These are phyloP conservation scores for Acanthaster planci DNA, from an alignment of 35 echinoderm and acorn worm genomes.

Conservation along the genomic window DNA sequence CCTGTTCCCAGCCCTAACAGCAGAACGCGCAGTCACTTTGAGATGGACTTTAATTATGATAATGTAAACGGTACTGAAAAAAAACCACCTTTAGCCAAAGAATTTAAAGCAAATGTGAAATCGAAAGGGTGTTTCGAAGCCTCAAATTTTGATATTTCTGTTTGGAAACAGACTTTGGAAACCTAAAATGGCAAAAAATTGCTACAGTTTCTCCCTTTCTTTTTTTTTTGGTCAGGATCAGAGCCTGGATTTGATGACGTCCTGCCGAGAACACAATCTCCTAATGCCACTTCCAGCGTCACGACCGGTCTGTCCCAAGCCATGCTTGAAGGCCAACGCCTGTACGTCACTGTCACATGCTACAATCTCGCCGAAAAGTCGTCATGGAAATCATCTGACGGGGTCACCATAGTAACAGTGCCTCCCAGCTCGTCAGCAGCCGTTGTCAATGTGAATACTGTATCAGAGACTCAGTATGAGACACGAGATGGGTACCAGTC, in stretches of 20 bases:
- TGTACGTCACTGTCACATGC: slow-evolving; percentile 34
- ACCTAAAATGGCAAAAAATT: background rate
- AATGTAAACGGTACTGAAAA: too few relatives aligned
- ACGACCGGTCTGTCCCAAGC: background rate
- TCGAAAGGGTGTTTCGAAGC: too few relatives aligned
- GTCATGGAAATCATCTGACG: slow-evolving; percentile 15
- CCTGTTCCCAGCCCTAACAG: slow-evolving; percentile 1
- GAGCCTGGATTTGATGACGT: slow-evolving; percentile 20
- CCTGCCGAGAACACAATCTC: background rate
- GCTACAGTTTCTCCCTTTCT: too few relatives aligned
- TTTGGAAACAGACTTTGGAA: background rate
- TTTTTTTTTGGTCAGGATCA: background rate
- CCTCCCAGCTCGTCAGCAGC: slow-evolving; percentile 27
- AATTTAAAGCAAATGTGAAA: too few relatives aligned
- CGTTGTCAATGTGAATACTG: slow-evolving; percentile 10
- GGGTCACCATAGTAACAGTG: slow-evolving; percentile 23
- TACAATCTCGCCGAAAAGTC: slow-evolving; percentile 26
- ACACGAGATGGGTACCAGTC: slow-evolving; percentile 24
- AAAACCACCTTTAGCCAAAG: too few relatives aligned
- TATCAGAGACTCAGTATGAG: background rate
- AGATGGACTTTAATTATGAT: too few relatives aligned
- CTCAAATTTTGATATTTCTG: too few relatives aligned
- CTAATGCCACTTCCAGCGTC: background rate
- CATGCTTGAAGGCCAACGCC: slow-evolving; percentile 10
- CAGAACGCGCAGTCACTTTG: background rate